phyloP scores from a whole-genome alignment of 2,888 invertebrate species.

The Amblyjoppa fuscipennis region DNA sequence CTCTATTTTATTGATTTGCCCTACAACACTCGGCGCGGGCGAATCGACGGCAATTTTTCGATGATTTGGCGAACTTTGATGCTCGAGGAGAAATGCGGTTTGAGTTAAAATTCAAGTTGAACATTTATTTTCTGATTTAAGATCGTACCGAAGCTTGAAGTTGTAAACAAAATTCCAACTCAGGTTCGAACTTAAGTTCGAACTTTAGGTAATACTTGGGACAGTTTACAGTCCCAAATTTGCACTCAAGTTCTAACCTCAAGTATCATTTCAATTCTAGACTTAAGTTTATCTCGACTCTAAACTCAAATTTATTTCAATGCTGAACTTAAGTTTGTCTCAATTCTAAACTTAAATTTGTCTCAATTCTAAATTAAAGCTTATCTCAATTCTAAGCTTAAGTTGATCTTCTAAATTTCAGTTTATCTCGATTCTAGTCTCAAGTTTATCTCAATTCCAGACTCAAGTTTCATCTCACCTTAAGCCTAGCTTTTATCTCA shows the following conservation, averaged over 20 bases:
- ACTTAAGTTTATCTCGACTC: neutral
- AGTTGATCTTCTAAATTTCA: neutral
- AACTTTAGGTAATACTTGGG: neutral
- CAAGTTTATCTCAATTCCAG: neutral
- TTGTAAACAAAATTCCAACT: neutral
- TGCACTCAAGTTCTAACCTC: too few species aligned
- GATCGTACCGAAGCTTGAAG: too few species aligned
- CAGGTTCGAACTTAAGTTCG: neutral
- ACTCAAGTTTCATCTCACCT: neutral
- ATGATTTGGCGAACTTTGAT: neutral
- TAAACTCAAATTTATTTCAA: neutral
- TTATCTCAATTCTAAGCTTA: neutral
- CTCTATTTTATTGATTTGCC: constrained; percentile 7
- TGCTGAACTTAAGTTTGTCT: too few species aligned
- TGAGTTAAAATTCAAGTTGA: neutral
- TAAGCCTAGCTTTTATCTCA: neutral
- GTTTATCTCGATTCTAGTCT: too few species aligned
- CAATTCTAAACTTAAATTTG: too few species aligned
- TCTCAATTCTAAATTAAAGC: neutral
- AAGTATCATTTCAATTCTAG: too few species aligned
- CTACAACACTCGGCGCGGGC: neutral
- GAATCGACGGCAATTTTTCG: neutral
- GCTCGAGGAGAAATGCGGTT: neutral
- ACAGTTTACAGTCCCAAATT: neutral
- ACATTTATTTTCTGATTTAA: neutral